phyloP scores from a whole-genome alignment of 2,113 vertebrate species.

The Strigops habroptila region DNA sequence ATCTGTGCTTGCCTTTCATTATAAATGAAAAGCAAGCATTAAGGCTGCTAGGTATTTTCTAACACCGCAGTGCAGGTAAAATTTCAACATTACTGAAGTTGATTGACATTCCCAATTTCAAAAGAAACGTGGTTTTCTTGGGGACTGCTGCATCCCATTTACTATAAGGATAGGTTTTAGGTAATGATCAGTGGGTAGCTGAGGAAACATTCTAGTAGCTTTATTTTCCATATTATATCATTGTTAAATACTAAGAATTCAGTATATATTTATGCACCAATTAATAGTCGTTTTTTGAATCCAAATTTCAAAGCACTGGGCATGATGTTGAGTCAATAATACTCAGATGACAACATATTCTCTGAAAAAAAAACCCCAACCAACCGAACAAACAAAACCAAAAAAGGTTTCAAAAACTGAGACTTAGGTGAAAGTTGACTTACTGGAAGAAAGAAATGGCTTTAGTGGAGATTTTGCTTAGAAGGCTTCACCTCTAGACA shows the following conservation, averaged over 20 bases:
- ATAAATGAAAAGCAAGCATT: not conserved
- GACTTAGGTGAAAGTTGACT: not conserved
- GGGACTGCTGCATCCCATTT: not conserved
- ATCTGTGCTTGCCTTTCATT: not conserved
- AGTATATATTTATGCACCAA: not conserved
- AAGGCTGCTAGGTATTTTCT: not conserved
- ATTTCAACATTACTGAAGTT: not conserved
- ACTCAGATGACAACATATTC: not conserved
- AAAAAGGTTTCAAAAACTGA: not conserved
- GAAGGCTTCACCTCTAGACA: not conserved
- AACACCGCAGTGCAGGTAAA: not conserved
- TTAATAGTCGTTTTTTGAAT: not conserved
- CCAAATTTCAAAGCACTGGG: not conserved
- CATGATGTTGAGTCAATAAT: not conserved
- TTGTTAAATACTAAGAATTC: not conserved
- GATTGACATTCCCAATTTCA: not conserved
- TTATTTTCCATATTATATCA: not conserved
- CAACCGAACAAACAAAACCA: not conserved
- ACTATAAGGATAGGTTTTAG: not conserved
- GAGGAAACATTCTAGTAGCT: not conserved
- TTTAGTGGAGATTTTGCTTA: not conserved
- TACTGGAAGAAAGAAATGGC: not conserved
- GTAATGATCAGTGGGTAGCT: not conserved
- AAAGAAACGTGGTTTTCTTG: not conserved
- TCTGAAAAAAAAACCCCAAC: not conserved